These are phyloP conservation scores for Altica lythri DNA, from an alignment of 2,888 invertebrate species.

Conservation along the genomic window DNA sequence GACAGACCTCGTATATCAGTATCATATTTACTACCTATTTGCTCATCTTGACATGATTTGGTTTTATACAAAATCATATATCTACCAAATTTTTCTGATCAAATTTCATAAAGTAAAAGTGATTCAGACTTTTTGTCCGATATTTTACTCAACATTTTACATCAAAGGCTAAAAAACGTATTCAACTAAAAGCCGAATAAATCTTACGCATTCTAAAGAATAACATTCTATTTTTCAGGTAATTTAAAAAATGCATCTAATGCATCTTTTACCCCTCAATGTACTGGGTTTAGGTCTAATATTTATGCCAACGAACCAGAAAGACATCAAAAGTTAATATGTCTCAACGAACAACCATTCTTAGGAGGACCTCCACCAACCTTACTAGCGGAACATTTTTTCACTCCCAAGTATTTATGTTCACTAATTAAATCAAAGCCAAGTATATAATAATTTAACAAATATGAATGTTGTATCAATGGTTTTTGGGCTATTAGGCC, in stretches of 20 bases:
- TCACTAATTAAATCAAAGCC: background rate
- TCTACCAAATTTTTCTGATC: too few species aligned
- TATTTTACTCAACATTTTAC: too few species aligned
- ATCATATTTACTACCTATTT: too few species aligned
- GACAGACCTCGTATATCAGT: too few species aligned
- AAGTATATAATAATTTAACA: background rate
- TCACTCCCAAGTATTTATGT: constrained; percentile 79
- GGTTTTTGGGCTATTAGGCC: background rate
- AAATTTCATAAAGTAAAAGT: too few species aligned
- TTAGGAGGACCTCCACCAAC: constrained; percentile 90
- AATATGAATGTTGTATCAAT: background rate
- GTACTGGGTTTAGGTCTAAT: constrained; percentile 60
- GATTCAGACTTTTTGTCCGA: too few species aligned
- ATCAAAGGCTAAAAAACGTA: background rate
- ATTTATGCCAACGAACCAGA: constrained; percentile 85
- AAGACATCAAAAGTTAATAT: constrained; percentile 75
- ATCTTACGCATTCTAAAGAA: background rate
- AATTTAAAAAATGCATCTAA: background rate
- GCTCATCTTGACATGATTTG: too few species aligned
- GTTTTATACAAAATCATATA: too few species aligned
- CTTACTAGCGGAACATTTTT: constrained; percentile 74
- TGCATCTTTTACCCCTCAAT: background rate
- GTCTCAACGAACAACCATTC: constrained; percentile 84
- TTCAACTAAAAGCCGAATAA: background rate
- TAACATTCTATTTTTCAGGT: background rate